Conservation (phyloP, 2,888 invertebrate species). For the Heterodera filipjevi region DNA sequence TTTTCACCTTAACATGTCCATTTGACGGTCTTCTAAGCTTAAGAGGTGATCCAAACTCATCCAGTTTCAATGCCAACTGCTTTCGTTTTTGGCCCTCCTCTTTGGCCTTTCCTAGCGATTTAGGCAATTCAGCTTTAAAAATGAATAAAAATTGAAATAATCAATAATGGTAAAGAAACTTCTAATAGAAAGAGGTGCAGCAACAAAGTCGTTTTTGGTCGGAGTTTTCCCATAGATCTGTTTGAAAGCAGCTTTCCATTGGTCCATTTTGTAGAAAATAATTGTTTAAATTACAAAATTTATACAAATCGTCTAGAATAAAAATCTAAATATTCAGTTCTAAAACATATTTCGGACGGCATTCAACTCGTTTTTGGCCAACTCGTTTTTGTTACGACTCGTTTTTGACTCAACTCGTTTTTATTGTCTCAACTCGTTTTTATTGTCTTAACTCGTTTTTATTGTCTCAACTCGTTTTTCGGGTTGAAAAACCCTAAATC, state of each 20-base stretch:
- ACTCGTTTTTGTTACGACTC: too few relatives aligned
- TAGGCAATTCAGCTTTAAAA: neutral
- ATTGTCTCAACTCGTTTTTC: too few relatives aligned
- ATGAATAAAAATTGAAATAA: neutral
- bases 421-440: too few relatives aligned
- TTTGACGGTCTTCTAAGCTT: neutral
- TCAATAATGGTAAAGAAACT: conserved; percentile 12
- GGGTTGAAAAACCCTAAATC: too few relatives aligned
- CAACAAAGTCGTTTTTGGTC: conserved; percentile 17
- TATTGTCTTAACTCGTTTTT: too few relatives aligned
- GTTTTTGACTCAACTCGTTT: too few relatives aligned
- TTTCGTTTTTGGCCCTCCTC: neutral
- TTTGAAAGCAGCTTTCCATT: conserved; percentile 31
- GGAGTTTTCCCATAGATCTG: conserved; percentile 21
- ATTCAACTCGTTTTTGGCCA: too few relatives aligned
- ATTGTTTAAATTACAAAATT: neutral
- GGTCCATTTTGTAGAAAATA: conserved; percentile 15
- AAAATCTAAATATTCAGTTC: too few relatives aligned
- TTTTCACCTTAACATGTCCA: neutral
- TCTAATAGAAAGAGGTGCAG: conserved; percentile 15
- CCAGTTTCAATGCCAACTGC: neutral
- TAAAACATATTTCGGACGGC: too few relatives aligned
- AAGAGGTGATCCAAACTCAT: neutral
- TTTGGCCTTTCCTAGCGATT: neutral
- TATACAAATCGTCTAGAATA: too few relatives aligned